A percentile compares a stretch with the other conserved stretches of the same genome.
Conservation (phyloP, 2,888 invertebrate genomes). For the Hololepta plana region DNA sequence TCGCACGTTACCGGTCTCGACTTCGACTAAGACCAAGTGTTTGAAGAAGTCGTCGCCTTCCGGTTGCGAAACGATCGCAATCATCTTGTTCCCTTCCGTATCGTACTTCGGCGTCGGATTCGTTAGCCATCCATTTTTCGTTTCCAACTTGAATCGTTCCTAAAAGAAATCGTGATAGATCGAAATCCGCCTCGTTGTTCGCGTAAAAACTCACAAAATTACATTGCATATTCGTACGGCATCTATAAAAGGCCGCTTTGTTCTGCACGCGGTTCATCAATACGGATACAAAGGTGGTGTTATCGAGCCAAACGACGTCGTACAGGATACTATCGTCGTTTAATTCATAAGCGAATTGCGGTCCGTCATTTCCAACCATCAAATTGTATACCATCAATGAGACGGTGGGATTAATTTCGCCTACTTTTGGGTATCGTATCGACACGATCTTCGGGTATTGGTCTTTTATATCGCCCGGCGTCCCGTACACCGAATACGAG, state of each 20-base stretch:
- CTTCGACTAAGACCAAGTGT: constrained; percentile 18
- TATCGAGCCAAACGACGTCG: constrained; percentile 56
- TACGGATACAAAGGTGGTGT: constrained; percentile 44
- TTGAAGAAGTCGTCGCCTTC: constrained; percentile 16
- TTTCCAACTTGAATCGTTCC: constrained; percentile 28
- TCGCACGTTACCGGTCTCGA: too few species aligned
- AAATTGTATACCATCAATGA: too few species aligned
- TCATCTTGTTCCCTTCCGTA: constrained; percentile 21
- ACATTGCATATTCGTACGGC: too few species aligned
- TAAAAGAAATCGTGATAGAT: too few species aligned
- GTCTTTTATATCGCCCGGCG: constrained; percentile 32
- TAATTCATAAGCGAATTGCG: too few species aligned
- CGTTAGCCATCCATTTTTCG: constrained; percentile 55
- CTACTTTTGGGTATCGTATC: constrained; percentile 64
- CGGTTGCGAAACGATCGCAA: constrained; percentile 17
- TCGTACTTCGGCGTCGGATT: constrained; percentile 36
- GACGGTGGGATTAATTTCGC: constrained; percentile 2
- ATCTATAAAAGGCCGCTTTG: constrained; percentile 27
- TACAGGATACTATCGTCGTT: too few species aligned
- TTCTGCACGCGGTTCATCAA: constrained; percentile 83
- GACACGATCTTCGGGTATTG: constrained; percentile 50
- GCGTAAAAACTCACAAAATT: too few species aligned
- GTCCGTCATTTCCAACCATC: too few species aligned
- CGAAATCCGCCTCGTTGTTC: too few species aligned
- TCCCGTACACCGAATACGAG: constrained; percentile 47